Evolutionary conservation across 2,888 invertebrate species (phyloP).

Genomic region (Habroteleia sp.): DNA sequence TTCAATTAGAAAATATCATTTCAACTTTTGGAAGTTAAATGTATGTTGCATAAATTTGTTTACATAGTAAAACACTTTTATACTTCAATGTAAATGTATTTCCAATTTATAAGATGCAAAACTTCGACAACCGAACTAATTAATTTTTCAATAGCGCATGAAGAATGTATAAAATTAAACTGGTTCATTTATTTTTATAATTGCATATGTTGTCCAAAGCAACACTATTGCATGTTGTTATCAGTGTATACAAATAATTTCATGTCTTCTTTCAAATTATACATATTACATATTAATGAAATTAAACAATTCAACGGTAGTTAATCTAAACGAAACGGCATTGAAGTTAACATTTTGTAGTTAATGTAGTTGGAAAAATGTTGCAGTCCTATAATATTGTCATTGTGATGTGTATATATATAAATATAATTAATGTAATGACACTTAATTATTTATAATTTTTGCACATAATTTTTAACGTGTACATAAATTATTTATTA

Average conservation of each 20-base stretch:
- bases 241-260: not conserved
- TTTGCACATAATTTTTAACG: not conserved
- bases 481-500: no score
- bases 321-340: not conserved
- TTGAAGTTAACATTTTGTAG: slow-evolving; percentile 7
- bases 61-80: slow-evolving; percentile 1
- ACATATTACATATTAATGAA: not conserved
- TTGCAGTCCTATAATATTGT: not conserved
- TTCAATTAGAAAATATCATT: not conserved
- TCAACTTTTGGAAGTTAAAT: no score
- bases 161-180: slow-evolving; percentile 66
- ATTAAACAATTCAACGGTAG: not conserved
- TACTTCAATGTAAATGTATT: not conserved
- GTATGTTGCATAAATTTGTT: no score
- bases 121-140: no score
- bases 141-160: slow-evolving; percentile 65
- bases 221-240: slow-evolving; percentile 66
- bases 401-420: not conserved
- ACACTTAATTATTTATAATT: no score
- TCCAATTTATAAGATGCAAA: no score
- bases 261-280: not conserved
- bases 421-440: no score
- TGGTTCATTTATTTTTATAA: slow-evolving; percentile 10
- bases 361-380: slow-evolving; percentile 3
- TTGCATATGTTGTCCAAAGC: slow-evolving; percentile 57